These are phyloP conservation scores for Chrysolina oricalcia DNA, from an alignment of 2,888 invertebrate genomes.

Conservation along the genomic window DNA sequence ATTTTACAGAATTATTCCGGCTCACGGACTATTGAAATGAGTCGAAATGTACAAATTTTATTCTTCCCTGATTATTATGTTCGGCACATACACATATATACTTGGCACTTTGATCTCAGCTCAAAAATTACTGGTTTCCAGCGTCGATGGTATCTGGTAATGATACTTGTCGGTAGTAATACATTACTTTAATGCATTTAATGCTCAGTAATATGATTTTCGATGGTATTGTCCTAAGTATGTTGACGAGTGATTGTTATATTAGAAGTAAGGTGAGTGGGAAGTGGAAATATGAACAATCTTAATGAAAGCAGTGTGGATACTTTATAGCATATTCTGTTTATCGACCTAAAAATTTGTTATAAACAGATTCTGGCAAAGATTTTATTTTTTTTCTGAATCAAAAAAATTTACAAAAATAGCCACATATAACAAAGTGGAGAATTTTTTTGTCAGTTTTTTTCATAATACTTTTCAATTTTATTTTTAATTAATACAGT, in stretches of 20 bases:
- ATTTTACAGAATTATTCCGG: background rate
- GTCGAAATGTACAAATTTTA: background rate
- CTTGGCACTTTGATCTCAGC: constrained; percentile 9
- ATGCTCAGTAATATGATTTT: background rate
- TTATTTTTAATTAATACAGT: no score
- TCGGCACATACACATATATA: constrained; percentile 1
- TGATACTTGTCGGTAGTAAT: background rate
- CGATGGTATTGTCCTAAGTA: constrained; percentile 4
- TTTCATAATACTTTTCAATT: no score
- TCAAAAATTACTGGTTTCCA: constrained; percentile 11
- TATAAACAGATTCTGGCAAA: no score
- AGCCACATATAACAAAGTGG: no score
- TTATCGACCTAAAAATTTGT: no score
- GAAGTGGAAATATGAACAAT: background rate
- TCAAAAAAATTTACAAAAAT: no score
- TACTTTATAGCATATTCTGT: no score
- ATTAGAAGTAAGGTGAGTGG: background rate
- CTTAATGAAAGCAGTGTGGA: no score
- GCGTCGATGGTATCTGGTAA: constrained; percentile 4
- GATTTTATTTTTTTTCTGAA: no score
- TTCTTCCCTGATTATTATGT: constrained; percentile 11
- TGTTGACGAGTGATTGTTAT: background rate
- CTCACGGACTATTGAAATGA: background rate
- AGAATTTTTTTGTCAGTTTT: no score
- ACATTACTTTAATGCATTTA: constrained; percentile 1